Base-by-base conservation (phyloP, 2,113 vertebrate genomes). In the Apaloderma vittatum region DNA sequence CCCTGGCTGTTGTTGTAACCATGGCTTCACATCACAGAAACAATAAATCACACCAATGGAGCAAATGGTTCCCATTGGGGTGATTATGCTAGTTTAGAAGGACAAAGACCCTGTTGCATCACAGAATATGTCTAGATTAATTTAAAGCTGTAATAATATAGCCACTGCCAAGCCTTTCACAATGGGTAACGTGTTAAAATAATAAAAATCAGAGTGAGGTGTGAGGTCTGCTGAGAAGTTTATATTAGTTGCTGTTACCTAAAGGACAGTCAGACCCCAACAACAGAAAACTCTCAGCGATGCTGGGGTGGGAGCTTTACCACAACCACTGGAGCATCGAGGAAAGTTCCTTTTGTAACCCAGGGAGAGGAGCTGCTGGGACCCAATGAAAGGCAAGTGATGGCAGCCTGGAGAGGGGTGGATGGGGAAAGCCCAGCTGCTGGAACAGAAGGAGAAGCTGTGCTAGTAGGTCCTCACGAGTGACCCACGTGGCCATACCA, bases 401-500 rank as follows among this genome's bases (percentile, higher is more conserved):
- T 40, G 51, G 51, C 34, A 87, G 77, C 68, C 36, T 36, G 67
- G 40, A 85, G n/a, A 78, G 34, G 15, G 11, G 16, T 1, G 4
- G 22, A 7, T 37, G 27, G 21, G 12, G 19, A 91, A 85, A 91
- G 4, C 10, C 36, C 40, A 75, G 0, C 21, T 61, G 40, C 55
- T 49, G 54, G 13, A 8, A 45, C 13, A 75, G 19, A 65, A 66
- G 51, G 48, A 43, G 40, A 54, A 22, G 6, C 1, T 3, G 37
- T 43, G 4, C 30, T 65, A 46, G n/a, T n/a, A 86, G 49, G 54
- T 66, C 27, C 10, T 11, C 23, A 20, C 0, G 5, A 54, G 30
- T 3, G 8, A 81, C 26, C 10, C 46, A 59, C 27, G 32, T 0
- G 0, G 26, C 34, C 4, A 1, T 11, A 45, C 8, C 15, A 46